Conservation (phyloP, 2,113 vertebrate species). For the Dasypus novemcinctus region DNA sequence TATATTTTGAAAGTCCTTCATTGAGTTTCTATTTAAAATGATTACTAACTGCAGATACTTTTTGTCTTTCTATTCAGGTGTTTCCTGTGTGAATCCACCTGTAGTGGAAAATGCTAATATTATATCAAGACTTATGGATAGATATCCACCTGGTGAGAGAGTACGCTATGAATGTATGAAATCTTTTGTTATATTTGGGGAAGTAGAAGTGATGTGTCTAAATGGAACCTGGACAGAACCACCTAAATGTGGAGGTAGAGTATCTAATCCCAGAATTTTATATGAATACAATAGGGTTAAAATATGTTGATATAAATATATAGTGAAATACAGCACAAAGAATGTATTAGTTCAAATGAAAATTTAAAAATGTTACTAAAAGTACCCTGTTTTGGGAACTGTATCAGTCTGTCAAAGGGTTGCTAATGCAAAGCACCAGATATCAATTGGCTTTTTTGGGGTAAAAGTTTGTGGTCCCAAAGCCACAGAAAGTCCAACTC, state of each 20-base stretch:
- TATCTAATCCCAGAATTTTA: not conserved
- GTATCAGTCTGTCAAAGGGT: too few relatives aligned
- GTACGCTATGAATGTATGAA: slow-evolving; percentile 24
- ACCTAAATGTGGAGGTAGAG: slow-evolving; percentile 52
- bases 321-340: not conserved
- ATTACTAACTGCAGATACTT: not conserved
- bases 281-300: not conserved
- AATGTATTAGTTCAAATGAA: not conserved
- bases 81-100: slow-evolving; percentile 47
- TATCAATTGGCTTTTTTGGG: too few relatives aligned
- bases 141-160: not conserved
- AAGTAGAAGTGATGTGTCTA: slow-evolving; percentile 17
- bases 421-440: too few relatives aligned
- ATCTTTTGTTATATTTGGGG: slow-evolving; percentile 9
- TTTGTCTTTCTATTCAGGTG: not conserved
- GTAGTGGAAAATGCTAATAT: not conserved
- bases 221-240: slow-evolving; percentile 55
- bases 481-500: too few relatives aligned
- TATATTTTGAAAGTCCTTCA: not conserved
- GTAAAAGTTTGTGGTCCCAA: too few relatives aligned
- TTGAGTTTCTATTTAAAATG: not conserved
- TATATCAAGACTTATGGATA: rapidly evolving
- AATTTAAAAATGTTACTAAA: not conserved
- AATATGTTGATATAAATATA: not conserved
- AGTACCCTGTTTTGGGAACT: not conserved